Conservation (phyloP, 2,797 vertebrate species). For the Eupleurogrammus muticus region DNA sequence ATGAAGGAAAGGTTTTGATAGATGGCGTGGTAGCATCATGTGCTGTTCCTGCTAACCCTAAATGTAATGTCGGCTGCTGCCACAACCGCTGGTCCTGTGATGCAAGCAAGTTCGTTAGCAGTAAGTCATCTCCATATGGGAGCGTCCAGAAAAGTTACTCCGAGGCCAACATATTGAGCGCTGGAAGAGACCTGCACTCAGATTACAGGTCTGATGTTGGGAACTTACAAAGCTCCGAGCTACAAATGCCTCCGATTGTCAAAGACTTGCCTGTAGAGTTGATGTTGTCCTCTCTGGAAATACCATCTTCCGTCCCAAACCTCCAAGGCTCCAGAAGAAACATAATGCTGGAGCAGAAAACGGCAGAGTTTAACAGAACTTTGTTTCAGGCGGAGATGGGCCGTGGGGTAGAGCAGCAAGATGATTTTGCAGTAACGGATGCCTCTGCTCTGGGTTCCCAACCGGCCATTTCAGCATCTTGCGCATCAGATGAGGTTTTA, state of each 20-base stretch:
- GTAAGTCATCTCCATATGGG: slow-evolving; percentile 71
- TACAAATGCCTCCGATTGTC: slow-evolving; percentile 46
- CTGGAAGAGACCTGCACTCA: slow-evolving; percentile 64
- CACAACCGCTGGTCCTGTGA: slow-evolving; percentile 88
- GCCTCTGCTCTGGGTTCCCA: slow-evolving; percentile 64
- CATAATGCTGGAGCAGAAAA: slow-evolving; percentile 92
- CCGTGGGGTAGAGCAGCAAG: slow-evolving; percentile 70
- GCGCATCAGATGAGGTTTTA: slow-evolving; percentile 52
- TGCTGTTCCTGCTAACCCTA: slow-evolving; percentile 71
- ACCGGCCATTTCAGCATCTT: slow-evolving; percentile 19
- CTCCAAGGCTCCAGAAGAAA: slow-evolving; percentile 82
- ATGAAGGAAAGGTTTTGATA: slow-evolving; percentile 83
- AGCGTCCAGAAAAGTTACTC: slow-evolving; percentile 89
- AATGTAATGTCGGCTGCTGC: slow-evolving; percentile 83
- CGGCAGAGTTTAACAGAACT: slow-evolving; percentile 93
- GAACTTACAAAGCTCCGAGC: slow-evolving; percentile 51
- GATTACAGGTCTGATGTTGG: slow-evolving; percentile 52
- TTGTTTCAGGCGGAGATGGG: slow-evolving; percentile 92
- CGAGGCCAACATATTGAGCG: slow-evolving; percentile 82
- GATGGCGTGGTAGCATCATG: slow-evolving; percentile 70
- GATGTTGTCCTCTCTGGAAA: slow-evolving; percentile 67
- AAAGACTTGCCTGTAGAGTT: slow-evolving; percentile 69
- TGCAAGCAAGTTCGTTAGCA: slow-evolving; percentile 79
- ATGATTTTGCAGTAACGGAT: slow-evolving; percentile 64
- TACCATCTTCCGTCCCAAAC: slow-evolving; percentile 57